Base-by-base conservation (phyloP, 2,888 invertebrate species). In the Pristionchus mayeri region DNA sequence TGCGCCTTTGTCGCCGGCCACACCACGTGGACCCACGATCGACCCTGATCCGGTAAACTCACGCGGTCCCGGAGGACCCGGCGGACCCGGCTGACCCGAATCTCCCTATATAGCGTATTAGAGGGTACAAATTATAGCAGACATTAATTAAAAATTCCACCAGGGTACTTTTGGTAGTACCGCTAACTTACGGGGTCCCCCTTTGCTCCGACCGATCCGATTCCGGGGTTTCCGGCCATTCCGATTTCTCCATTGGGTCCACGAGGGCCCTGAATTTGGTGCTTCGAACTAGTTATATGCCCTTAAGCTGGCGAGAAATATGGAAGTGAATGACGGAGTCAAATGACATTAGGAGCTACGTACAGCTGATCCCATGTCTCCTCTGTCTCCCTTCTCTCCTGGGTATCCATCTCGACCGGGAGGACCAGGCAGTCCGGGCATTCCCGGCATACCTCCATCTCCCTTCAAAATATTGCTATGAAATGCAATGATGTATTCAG, bases 371-470 rank as follows among this genome's bases (percentile, higher is more conserved):
- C 40, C 71, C 37, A 40, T 84, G 71, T 92, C 91, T 86, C 93
- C 93, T 87, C 90, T 86, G 48, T 92, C 92, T 88, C 93, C 93
- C 86, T 93, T 92, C 57, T 89, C 88, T 86, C 93, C 93, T 79
- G 93, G 92, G 84, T 90, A 90, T 87, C 93, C 93, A 83, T 93
- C 93, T 37, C 90, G 87, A 83, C 93, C 93, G 44, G 92, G 90
- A 24, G 90, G 88, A 83, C 93, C 93, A 54, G 92, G 93, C 16
- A 89, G 84, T 44, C 94, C 94, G 24, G 94, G 93, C 88, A 93
- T 93, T 85, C 97, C 97, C 90, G 95, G 95, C 57, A 95, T 93
- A 79, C 97, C 93, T 24, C 90, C 88, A 85, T 94, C 93, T 87
- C 94, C 94, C 93, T 94, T 85, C 82, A 91, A n/a, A n/a, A n/a